Evolutionary conservation across 2,888 invertebrate species (phyloP).

Genomic region (Trachelus troglodyta): DNA sequence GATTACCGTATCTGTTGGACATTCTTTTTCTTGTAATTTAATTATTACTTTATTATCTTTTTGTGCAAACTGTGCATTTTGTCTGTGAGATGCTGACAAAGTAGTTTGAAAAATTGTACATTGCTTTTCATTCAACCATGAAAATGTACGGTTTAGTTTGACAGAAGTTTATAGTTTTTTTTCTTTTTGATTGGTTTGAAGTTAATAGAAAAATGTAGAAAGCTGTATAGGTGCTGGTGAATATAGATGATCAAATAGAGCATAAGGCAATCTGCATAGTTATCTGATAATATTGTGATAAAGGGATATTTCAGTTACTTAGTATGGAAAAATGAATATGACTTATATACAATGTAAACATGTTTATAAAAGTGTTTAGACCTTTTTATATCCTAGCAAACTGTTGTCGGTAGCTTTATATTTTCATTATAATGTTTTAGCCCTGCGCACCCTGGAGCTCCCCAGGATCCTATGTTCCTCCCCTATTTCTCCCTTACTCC

Average conservation of each 20-base stretch:
- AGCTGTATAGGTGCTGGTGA: not conserved
- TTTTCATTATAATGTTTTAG: slow-evolving; percentile 21
- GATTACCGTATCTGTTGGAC: not conserved
- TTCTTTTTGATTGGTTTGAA: not conserved
- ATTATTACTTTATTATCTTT: not conserved
- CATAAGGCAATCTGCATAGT: not conserved
- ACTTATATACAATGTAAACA: not conserved
- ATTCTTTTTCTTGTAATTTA: not conserved
- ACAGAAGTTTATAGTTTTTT: not conserved
- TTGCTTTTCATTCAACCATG: not conserved
- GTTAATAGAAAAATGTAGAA: not conserved
- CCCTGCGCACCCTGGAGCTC: slow-evolving; percentile 22
- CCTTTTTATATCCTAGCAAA: slow-evolving; percentile 10
- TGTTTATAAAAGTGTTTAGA: not conserved
- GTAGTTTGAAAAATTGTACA: not conserved
- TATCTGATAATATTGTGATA: not conserved
- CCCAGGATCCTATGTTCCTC: slow-evolving; percentile 48
- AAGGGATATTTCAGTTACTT: not conserved
- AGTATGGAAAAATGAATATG: not conserved
- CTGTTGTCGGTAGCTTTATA: not conserved
- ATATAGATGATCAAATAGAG: not conserved
- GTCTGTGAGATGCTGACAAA: not conserved
- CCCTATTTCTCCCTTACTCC: slow-evolving; percentile 41
- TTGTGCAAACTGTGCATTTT: not conserved
- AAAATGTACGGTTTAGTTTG: not conserved